Evolutionary conservation across 2,888 invertebrate genomes (phyloP).

Genomic region (Eilema sororculum): DNA sequence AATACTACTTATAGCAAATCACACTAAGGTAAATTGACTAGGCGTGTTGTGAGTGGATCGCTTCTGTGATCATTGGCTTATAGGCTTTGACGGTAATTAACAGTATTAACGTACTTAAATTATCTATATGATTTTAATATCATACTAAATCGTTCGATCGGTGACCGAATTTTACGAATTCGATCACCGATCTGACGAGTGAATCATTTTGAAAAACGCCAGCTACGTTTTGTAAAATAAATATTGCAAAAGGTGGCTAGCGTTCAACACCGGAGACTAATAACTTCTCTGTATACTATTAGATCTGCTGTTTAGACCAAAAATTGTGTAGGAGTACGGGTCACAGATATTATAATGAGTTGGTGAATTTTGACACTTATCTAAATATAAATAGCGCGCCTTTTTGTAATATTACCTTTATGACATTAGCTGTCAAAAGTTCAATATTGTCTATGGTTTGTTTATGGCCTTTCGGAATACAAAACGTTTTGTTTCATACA

Average conservation of each 20-base stretch:
- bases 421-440: neutral
- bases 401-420: neutral
- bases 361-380: too few species aligned
- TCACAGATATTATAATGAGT: neutral
- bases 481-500: neutral
- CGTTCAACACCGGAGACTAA: neutral
- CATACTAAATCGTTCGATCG: neutral
- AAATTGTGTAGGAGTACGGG: neutral
- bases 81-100: conserved; percentile 54
- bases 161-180: neutral
- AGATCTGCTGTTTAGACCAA: neutral
- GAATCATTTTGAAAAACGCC: neutral
- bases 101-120: conserved; percentile 12
- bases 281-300: neutral
- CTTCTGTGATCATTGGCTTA: conserved; percentile 51
- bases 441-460: neutral
- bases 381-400: neutral
- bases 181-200: neutral
- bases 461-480: neutral
- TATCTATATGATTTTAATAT: neutral
- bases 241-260: neutral
- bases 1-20: conserved; percentile 85
- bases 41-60: conserved; percentile 82
- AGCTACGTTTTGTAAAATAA: neutral
- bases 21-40: conserved; percentile 88